Evolutionary conservation across 2,113 vertebrate species (phyloP).

Genomic region (Micromys minutus): DNA sequence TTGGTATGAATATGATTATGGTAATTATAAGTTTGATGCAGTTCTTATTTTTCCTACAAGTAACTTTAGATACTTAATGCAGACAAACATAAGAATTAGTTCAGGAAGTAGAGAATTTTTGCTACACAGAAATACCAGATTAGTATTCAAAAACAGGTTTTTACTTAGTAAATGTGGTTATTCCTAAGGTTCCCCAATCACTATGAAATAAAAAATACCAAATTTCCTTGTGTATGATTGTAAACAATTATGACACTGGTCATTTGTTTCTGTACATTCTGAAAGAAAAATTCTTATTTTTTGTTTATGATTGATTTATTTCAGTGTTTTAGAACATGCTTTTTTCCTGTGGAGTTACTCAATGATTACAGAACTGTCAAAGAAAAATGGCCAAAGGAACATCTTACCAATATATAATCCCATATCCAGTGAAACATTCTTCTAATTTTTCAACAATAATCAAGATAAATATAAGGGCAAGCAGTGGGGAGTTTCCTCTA

Average conservation of each 20-base stretch:
- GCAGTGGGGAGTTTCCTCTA: not conserved
- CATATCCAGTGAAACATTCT: not conserved
- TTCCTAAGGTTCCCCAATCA: not conserved
- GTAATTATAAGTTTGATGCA: not conserved
- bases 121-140: not conserved
- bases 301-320: not conserved
- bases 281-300: not conserved
- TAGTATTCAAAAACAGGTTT: not conserved
- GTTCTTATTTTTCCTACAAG: not conserved
- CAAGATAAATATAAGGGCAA: not conserved
- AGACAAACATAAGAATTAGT: slow-evolving; percentile 7
- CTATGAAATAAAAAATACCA: slow-evolving; percentile 14
- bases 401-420: not conserved
- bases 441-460: not conserved
- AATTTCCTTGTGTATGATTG: not conserved
- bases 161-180: not conserved
- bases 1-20: not conserved
- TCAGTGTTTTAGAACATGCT: not conserved
- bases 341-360: not conserved
- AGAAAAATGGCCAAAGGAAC: no score
- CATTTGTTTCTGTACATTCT: not conserved
- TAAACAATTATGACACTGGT: not conserved
- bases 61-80: not conserved
- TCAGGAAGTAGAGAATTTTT: not conserved
- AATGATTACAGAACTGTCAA: not conserved